Evolutionary conservation across 2,888 invertebrate species (phyloP).

Genomic region (Tinea semifulvella): DNA sequence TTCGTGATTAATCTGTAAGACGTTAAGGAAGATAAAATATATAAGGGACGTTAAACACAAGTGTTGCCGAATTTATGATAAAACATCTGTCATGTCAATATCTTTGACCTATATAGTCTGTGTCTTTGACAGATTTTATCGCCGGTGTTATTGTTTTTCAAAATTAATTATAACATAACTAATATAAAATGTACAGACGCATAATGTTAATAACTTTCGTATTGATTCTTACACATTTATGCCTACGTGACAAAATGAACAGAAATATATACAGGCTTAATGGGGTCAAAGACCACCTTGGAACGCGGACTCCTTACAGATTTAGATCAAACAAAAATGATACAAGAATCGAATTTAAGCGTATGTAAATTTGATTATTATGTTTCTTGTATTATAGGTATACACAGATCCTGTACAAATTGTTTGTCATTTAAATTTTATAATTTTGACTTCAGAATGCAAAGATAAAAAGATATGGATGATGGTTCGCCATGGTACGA

Average conservation of each 20-base stretch:
- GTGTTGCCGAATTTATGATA: too few relatives aligned
- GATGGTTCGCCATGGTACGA: conserved; percentile 80
- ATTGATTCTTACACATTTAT: conserved; percentile 1
- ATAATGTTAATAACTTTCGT: conserved; percentile 3
- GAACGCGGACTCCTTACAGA: conserved; percentile 79
- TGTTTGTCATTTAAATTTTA: conserved; percentile 1
- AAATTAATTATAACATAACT: not conserved
- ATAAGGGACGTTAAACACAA: too few relatives aligned
- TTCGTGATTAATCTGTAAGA: too few relatives aligned
- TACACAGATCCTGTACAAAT: not conserved
- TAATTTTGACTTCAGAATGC: conserved; percentile 61
- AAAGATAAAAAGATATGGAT: conserved; percentile 76
- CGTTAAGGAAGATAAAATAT: too few relatives aligned
- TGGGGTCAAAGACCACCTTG: conserved; percentile 49
- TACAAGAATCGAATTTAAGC: conserved; percentile 63
- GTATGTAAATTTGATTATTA: conserved; percentile 41
- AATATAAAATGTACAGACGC: not conserved
- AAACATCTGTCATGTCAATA: not conserved
- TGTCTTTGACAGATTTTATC: too few relatives aligned
- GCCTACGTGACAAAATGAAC: not conserved
- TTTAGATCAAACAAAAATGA: conserved; percentile 72
- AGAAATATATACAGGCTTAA: not conserved
- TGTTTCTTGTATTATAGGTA: not conserved
- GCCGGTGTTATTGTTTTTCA: too few relatives aligned
- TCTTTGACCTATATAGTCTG: too few relatives aligned